These are phyloP conservation scores for Meteorus colon DNA, from an alignment of 2,888 invertebrate genomes.

Conservation along the genomic window DNA sequence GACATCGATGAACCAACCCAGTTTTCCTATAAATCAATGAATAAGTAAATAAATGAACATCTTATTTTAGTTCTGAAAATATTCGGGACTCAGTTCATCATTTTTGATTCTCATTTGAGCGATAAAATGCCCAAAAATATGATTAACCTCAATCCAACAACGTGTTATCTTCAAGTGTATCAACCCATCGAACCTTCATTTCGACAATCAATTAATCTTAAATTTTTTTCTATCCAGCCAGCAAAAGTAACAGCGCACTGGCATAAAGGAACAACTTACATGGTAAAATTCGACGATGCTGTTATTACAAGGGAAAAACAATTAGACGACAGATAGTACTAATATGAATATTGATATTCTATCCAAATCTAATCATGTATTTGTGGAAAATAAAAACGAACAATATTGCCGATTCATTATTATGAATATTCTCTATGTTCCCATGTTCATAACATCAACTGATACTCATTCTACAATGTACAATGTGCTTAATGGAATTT, in stretches of 20 bases:
- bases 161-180: too few relatives aligned
- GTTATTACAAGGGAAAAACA: constrained; percentile 94
- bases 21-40: too few relatives aligned
- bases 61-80: too few relatives aligned
- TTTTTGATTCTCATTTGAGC: too few relatives aligned
- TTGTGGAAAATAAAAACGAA: constrained; percentile 32
- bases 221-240: constrained; percentile 77
- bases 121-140: too few relatives aligned
- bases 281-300: constrained; percentile 97
- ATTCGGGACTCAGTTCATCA: too few relatives aligned
- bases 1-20: too few relatives aligned
- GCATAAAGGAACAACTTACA: constrained; percentile 99
- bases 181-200: not conserved
- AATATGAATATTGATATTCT: constrained; percentile 2
- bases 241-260: constrained; percentile 99
- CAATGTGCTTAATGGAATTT: constrained; percentile 78
- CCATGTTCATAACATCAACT: constrained; percentile 5
- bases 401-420: constrained; percentile 13
- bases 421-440: constrained; percentile 15
- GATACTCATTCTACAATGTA: constrained; percentile 10
- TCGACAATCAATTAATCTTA: not conserved
- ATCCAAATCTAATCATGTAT: constrained; percentile 34
- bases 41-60: too few relatives aligned
- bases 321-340: constrained; percentile 85
- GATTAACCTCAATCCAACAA: too few relatives aligned